Base-by-base conservation (phyloP, 2,113 vertebrate genomes). In the Oreochromis niloticus region DNA sequence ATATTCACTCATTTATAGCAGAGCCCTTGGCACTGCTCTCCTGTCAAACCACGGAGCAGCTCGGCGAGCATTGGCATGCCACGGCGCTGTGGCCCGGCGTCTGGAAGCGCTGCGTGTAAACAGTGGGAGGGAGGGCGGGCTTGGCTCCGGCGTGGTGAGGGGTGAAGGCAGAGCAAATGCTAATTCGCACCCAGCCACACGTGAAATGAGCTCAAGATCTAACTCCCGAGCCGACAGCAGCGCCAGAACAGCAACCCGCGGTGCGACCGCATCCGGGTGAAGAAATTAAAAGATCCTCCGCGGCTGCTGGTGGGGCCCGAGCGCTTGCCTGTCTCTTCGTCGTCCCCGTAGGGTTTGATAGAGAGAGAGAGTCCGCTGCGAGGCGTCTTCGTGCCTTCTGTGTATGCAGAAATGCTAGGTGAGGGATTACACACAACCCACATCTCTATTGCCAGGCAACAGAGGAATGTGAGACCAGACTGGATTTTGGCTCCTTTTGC, bases 151-250 rank as follows among this genome's bases (percentile, higher is more conserved):
- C 41, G 39, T 85, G 88, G 91, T 12, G 86, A 91, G 80, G 89
- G 90, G 91, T 82, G 89, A 91, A 89, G 89, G 93, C 89, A 89
- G 92, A 92, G 94, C 92, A 91, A 95, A 93, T 92, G 94, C 96
- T 96, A 96, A 96, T 96, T 96, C 85, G 94, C 94, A 96, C 90
- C 92, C 96, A 96, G 94, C 95, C 96, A 96, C 94, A 96, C 94
- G 96, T 96, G 96, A 97, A 96, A 96, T 96, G 93, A 96, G 96
- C 95, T 96, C 39, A 48, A 92, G 95, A 94, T 96, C 94, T 84
- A 91, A 95, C 88, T 90, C 92, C 84, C 73, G 79, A 93, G 93
- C 94, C 83, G 84, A 84, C 93, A 93, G 93, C 87, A 36, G 88
- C 36, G 3, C 61, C 81, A 34, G 88, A 93, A 89, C 87, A 86